Evolutionary conservation across 2,113 vertebrate species (phyloP).

Genomic region (Castor canadensis): DNA sequence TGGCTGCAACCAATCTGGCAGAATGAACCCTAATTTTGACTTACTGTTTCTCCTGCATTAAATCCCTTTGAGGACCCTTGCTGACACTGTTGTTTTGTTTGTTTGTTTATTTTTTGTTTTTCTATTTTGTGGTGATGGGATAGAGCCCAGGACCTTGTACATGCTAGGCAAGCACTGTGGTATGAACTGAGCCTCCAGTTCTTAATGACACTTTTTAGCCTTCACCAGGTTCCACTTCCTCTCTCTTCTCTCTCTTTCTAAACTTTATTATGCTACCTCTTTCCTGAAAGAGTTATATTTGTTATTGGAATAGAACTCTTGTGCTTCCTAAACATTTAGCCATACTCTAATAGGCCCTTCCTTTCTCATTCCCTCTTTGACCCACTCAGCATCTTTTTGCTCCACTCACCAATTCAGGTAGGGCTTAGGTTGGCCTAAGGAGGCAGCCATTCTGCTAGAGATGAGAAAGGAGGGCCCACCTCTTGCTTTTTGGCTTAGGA

Average conservation of each 20-base stretch:
- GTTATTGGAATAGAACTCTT: background rate
- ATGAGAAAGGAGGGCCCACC: background rate
- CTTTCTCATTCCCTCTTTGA: background rate
- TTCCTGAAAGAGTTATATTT: background rate
- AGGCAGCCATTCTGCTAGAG: background rate
- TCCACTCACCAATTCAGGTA: background rate
- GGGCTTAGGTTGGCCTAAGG: background rate
- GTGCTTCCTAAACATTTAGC: background rate
- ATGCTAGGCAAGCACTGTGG: background rate
- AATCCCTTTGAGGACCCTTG: background rate
- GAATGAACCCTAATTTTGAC: background rate
- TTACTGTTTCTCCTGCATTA: background rate
- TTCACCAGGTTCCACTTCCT: background rate
- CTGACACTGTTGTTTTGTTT: background rate
- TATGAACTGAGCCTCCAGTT: background rate
- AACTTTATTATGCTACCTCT: background rate
- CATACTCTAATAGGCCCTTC: background rate
- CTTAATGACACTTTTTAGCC: background rate
- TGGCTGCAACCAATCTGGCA: accelerated
- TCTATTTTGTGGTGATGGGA: too few species aligned
- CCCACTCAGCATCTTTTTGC: background rate
- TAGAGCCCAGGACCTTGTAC: background rate
- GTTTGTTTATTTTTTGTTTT: too few species aligned
- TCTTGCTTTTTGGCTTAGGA: background rate
- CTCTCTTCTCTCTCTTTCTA: background rate